phyloP scores from a whole-genome alignment of 1,140 invertebrate species.

The Maniola jurtina region DNA sequence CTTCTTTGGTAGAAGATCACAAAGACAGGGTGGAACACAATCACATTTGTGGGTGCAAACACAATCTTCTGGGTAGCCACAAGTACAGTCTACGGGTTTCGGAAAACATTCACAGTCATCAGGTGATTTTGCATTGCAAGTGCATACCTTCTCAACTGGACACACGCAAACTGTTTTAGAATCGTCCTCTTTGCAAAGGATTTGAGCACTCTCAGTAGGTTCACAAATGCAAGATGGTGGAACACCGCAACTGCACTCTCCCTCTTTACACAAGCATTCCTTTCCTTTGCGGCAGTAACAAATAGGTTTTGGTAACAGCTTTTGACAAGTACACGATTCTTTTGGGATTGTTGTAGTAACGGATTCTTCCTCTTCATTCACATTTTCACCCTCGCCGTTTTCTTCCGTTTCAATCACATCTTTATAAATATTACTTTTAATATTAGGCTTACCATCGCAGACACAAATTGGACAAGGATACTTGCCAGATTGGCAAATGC shows the following conservation, averaged over 20 bases:
- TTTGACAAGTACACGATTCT: slow-evolving; percentile 56
- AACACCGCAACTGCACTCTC: slow-evolving; percentile 54
- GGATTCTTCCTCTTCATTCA: slow-evolving; percentile 19
- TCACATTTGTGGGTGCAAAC: slow-evolving; percentile 55
- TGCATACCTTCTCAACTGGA: slow-evolving; percentile 40
- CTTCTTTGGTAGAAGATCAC: slow-evolving; percentile 43
- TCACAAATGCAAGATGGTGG: slow-evolving; percentile 51
- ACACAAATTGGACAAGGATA: slow-evolving; percentile 54
- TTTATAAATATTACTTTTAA: slow-evolving; percentile 16
- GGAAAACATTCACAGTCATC: slow-evolving; percentile 54
- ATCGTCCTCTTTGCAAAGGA: slow-evolving; percentile 40
- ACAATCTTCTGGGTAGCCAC: slow-evolving; percentile 59
- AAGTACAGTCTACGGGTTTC: slow-evolving; percentile 46
- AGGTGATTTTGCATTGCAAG: slow-evolving; percentile 39
- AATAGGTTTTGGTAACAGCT: slow-evolving; percentile 36
- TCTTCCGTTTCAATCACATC: slow-evolving; percentile 21
- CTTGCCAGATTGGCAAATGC: slow-evolving; percentile 48
- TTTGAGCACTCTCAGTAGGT: slow-evolving; percentile 30
- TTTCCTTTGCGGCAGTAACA: slow-evolving; percentile 53
- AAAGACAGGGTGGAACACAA: slow-evolving; percentile 55
- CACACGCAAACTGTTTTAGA: slow-evolving; percentile 54
- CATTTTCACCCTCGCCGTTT: slow-evolving; percentile 16
- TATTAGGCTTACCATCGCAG: slow-evolving; percentile 51
- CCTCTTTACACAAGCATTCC: slow-evolving; percentile 48
- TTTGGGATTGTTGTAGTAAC: slow-evolving; percentile 15